Evolutionary conservation across 2,797 vertebrate genomes (phyloP).

Genomic region (Tangara arthus): DNA sequence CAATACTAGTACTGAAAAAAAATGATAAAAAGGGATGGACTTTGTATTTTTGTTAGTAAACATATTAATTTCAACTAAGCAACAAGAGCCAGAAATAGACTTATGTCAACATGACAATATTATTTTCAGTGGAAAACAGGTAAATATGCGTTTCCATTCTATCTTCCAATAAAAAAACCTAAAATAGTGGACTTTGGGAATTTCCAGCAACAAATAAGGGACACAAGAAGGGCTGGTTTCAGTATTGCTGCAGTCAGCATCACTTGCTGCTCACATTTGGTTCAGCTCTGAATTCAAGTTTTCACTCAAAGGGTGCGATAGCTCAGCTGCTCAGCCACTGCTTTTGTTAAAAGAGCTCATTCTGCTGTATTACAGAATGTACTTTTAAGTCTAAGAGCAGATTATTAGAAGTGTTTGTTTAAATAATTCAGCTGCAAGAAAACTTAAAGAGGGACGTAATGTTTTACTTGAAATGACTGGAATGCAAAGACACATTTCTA

Average conservation of each 20-base stretch:
- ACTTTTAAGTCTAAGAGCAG: neutral
- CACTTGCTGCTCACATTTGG: neutral
- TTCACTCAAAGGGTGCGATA: neutral
- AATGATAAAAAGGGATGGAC: neutral
- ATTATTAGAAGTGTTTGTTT: neutral
- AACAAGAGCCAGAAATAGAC: neutral
- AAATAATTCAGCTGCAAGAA: neutral
- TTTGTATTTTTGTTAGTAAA: neutral
- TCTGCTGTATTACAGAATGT: neutral
- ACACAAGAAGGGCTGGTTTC: neutral
- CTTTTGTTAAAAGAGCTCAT: neutral
- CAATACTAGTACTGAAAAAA: neutral
- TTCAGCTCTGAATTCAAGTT: neutral
- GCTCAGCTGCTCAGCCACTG: neutral
- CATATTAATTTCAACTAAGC: neutral
- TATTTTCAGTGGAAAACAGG: neutral
- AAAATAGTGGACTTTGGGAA: neutral
- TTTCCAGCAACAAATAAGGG: neutral
- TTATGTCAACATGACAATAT: neutral
- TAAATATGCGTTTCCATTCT: neutral
- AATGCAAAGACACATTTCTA: neutral
- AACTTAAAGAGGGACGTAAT: rapidly evolving
- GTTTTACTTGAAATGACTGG: neutral
- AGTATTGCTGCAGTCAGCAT: neutral
- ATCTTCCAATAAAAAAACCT: neutral